Evolutionary conservation across 2,888 invertebrate genomes (phyloP).

Genomic region (Petrolisthes manimaculis): DNA sequence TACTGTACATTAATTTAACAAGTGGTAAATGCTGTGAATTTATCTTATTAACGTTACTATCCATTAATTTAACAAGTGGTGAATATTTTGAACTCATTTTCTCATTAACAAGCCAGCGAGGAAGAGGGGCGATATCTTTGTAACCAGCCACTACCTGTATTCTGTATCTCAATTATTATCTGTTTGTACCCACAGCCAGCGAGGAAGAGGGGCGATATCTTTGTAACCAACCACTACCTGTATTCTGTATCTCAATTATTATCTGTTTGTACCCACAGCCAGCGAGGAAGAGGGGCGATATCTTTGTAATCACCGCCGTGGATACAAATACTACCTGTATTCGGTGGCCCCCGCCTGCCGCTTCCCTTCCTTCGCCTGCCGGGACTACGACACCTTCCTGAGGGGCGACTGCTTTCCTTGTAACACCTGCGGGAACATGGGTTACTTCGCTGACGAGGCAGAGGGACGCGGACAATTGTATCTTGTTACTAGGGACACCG

Average conservation of each 20-base stretch:
- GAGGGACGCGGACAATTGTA: conserved; percentile 85
- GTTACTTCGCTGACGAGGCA: conserved; percentile 89
- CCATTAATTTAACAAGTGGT: no score
- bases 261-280: no score
- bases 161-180: background rate
- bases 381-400: conserved; percentile 85
- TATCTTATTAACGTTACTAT: no score
- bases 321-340: conserved; percentile 94
- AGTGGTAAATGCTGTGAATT: no score
- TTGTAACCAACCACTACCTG: no score
- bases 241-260: no score
- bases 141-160: background rate
- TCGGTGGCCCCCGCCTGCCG: conserved; percentile 91
- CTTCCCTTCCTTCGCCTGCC: conserved; percentile 91
- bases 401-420: conserved; percentile 84
- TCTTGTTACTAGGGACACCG: conserved; percentile 87
- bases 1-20: no score
- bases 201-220: no score
- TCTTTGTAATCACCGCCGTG: conserved; percentile 91
- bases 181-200: no score
- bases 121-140: background rate
- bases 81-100: no score
- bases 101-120: no score
- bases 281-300: conserved; percentile 88
- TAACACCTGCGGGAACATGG: conserved; percentile 87